Conservation (phyloP, 2,797 vertebrate genomes). For the Clarias pachynema region DNA sequence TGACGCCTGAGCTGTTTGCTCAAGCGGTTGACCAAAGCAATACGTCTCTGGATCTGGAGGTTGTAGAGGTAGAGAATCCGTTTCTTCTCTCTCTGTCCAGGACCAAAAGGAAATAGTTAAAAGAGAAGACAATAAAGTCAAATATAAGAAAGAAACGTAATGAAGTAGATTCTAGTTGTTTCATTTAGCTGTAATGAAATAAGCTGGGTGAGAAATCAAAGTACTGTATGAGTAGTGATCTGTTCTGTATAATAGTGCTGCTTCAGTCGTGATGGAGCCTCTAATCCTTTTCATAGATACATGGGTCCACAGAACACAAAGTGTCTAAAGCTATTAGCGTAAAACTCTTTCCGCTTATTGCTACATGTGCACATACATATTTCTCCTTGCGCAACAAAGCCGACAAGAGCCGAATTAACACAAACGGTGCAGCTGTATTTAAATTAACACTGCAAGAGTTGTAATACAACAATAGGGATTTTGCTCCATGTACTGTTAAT, state of each 20-base stretch:
- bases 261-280: conserved; percentile 41
- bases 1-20: conserved; percentile 49
- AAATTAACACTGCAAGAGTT: conserved; percentile 12
- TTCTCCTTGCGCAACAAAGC: conserved; percentile 26
- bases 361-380: conserved; percentile 23
- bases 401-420: conserved; percentile 1
- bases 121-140: neutral
- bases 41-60: conserved; percentile 72
- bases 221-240: conserved; percentile 13
- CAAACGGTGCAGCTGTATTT: neutral
- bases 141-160: neutral
- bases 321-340: conserved; percentile 51
- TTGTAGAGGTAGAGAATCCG: conserved; percentile 84
- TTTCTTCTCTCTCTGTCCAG: conserved; percentile 80
- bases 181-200: neutral
- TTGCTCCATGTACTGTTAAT: conserved; percentile 12
- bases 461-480: conserved; percentile 19
- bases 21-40: conserved; percentile 63
- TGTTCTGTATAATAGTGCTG: conserved; percentile 39
- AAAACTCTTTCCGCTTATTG: conserved; percentile 42
- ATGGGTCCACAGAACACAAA: conserved; percentile 12
- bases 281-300: conserved; percentile 40
- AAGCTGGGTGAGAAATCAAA: neutral
- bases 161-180: neutral
- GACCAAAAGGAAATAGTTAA: neutral